These are phyloP conservation scores for Epinotia demarniana DNA, from an alignment of 2,888 invertebrate species.

Conservation along the genomic window DNA sequence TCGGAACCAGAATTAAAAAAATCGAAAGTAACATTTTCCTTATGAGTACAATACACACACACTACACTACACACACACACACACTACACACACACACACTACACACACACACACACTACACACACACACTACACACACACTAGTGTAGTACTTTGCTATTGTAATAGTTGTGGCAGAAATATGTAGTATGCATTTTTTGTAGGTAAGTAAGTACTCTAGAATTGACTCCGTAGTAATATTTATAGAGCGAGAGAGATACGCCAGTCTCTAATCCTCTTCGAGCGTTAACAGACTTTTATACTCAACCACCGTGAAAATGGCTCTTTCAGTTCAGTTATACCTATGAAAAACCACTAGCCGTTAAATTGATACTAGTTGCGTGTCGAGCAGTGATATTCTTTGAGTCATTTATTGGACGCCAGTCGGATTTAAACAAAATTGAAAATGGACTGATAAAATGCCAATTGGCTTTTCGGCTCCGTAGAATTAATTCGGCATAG, in stretches of 20 bases:
- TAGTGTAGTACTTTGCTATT: too few species aligned
- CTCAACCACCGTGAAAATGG: conserved; percentile 34
- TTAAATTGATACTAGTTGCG: conserved; percentile 31
- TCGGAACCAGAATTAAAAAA: too few species aligned
- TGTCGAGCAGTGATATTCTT: conserved; percentile 32
- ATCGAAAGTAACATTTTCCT: too few species aligned
- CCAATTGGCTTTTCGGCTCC: conserved; percentile 12
- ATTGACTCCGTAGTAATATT: conserved; percentile 4
- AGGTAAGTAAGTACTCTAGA: background rate
- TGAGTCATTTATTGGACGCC: conserved; percentile 4
- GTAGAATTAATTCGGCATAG: background rate
- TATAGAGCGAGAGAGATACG: background rate
- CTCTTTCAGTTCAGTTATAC: conserved; percentile 16
- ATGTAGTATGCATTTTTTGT: too few species aligned
- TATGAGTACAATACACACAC: too few species aligned
- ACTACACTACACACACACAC: too few species aligned
- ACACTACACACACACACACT: too few species aligned
- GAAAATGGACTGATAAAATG: conserved; percentile 23
- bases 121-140: too few species aligned
- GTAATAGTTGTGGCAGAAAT: too few species aligned
- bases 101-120: too few species aligned
- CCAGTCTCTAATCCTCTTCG: conserved; percentile 31
- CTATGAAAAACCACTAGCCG: conserved; percentile 23
- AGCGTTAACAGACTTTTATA: conserved; percentile 24
- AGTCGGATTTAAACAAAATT: conserved; percentile 29